A percentile compares a stretch with the other conserved stretches of the same genome.
phyloP scores from a whole-genome alignment of 2,888 invertebrate genomes.

The Philopedon plagiatum region DNA sequence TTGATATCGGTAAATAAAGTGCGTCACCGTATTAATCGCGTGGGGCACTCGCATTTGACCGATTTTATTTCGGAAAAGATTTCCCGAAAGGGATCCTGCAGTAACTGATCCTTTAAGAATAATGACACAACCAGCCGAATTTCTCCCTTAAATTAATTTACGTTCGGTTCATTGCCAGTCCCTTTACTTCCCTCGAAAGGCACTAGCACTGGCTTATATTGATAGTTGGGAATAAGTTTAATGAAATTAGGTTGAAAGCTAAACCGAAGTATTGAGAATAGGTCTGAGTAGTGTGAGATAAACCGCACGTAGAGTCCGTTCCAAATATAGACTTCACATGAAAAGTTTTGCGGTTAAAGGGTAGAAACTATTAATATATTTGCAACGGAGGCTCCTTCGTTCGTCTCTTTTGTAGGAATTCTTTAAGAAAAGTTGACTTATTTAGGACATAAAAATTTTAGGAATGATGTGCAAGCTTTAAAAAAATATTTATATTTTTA shows the following conservation, averaged over 20 bases:
- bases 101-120: neutral
- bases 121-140: neutral
- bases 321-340: neutral
- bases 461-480: no score
- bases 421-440: no score
- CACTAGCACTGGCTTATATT: constrained; percentile 29
- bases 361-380: neutral
- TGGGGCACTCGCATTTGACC: neutral
- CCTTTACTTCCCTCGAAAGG: neutral
- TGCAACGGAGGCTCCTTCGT: no score
- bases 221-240: constrained; percentile 45
- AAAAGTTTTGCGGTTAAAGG: neutral
- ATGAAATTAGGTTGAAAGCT: constrained; percentile 29
- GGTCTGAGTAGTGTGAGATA: constrained; percentile 15
- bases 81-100: neutral
- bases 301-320: neutral
- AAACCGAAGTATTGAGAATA: constrained; percentile 28
- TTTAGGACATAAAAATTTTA: no score
- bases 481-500: no score
- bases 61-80: neutral
- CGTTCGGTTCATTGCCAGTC: constrained; percentile 1
- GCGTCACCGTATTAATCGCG: no score
- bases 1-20: no score
- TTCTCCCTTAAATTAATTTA: neutral
- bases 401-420: no score